phyloP scores from a whole-genome alignment of 1,140 invertebrate species.

The Vanessa atalanta region DNA sequence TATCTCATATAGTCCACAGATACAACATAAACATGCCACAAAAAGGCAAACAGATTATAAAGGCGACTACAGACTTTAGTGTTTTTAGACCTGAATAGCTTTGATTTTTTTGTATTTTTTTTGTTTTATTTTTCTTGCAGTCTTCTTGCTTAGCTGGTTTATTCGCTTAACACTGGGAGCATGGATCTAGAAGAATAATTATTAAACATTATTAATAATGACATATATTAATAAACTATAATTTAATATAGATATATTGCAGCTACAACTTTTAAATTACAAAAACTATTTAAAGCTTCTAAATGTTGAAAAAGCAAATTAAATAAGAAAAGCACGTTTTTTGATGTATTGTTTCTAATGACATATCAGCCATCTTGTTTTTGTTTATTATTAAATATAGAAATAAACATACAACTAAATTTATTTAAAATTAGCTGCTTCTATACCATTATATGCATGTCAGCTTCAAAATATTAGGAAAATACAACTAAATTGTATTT shows the following conservation, averaged over 20 bases:
- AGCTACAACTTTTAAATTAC: slow-evolving; percentile 9
- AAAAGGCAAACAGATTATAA: slow-evolving; percentile 49
- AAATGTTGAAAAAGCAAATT: slow-evolving; percentile 19
- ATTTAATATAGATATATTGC: neutral
- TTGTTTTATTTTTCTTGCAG: slow-evolving; percentile 63
- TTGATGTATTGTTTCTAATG: slow-evolving; percentile 5
- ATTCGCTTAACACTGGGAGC: slow-evolving; percentile 89
- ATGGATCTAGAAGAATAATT: slow-evolving; percentile 83
- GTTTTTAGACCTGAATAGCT: slow-evolving; percentile 62
- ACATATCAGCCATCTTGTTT: slow-evolving; percentile 4
- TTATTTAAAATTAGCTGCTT: too few species aligned
- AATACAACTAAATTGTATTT: too few species aligned
- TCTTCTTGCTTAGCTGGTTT: slow-evolving; percentile 79
- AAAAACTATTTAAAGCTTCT: slow-evolving; percentile 9
- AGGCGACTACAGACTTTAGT: slow-evolving; percentile 61
- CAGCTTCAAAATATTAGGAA: neutral
- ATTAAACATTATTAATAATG: neutral
- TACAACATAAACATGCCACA: slow-evolving; percentile 42
- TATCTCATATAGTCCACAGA: neutral
- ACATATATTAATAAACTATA: neutral
- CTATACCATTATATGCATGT: too few species aligned
- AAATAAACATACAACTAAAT: too few species aligned
- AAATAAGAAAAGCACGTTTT: slow-evolving; percentile 17
- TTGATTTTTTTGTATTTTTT: slow-evolving; percentile 53
- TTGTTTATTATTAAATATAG: neutral